Conservation (phyloP, 35 echinoderm and acorn worm species). For the Nesometra sesokonis region DNA sequence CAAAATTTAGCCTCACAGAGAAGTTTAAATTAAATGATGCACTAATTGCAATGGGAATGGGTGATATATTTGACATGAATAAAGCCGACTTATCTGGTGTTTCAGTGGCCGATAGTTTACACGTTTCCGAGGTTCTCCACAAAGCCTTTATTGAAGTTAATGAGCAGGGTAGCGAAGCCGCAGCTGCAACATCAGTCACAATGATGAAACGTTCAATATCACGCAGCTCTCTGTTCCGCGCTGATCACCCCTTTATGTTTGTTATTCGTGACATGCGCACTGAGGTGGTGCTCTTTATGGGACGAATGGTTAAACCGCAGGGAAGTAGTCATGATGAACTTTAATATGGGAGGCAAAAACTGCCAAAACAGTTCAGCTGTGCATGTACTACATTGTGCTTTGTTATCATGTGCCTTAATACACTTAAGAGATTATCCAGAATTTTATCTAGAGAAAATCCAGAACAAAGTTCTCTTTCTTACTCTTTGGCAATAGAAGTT, state of each 20-base stretch:
- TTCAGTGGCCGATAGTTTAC: constrained; percentile 3
- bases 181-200: constrained; percentile 43
- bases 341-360: no score
- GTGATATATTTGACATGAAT: constrained; percentile 29
- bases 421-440: no score
- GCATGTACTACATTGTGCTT: no score
- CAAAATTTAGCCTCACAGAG: constrained; percentile 47
- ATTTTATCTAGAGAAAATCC: no score
- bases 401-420: no score
- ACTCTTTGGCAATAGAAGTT: no score
- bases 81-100: constrained; percentile 52
- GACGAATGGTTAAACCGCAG: constrained; percentile 41
- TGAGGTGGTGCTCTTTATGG: constrained; percentile 52
- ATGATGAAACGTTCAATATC: constrained; percentile 21
- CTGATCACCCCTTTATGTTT: constrained; percentile 81
- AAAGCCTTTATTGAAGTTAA: constrained; percentile 64
- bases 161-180: constrained; percentile 62
- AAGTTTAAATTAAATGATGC: constrained; percentile 13
- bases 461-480: no score
- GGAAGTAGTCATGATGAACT: no score
- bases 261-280: constrained; percentile 43
- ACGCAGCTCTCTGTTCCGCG: constrained; percentile 46
- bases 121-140: constrained; percentile 57
- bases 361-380: no score
- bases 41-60: constrained; percentile 42